These are phyloP conservation scores for Lathamus discolor DNA, from an alignment of 2,113 vertebrate genomes.

Conservation along the genomic window DNA sequence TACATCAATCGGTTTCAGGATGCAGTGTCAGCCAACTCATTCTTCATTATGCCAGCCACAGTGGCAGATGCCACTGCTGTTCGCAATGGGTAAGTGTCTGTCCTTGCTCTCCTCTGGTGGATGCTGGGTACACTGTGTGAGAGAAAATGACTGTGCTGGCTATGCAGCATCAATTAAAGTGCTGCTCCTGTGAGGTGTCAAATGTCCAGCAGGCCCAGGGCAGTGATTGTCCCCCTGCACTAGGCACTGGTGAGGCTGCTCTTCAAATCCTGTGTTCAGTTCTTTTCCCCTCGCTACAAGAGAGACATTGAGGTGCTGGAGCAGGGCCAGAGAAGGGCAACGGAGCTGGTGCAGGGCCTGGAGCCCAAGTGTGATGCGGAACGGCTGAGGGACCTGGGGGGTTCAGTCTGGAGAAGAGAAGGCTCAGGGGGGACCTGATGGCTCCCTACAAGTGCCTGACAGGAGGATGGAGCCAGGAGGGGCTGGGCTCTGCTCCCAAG, in stretches of 20 bases:
- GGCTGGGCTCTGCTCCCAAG: no score
- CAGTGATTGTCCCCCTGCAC: not conserved
- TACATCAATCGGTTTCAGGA: constrained; percentile 99
- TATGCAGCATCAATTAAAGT: not conserved
- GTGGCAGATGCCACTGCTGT: constrained; percentile 98
- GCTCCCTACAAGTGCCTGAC: no score
- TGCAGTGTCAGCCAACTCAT: constrained; percentile 95
- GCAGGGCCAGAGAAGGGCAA: no score
- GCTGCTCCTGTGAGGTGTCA: not conserved
- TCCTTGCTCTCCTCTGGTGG: accelerated
- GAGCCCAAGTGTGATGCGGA: no score
- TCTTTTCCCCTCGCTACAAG: not conserved
- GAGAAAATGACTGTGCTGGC: not conserved
- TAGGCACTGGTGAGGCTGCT: not conserved
- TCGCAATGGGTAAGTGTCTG: constrained; percentile 87
- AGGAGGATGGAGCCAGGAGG: no score
- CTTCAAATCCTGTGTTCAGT: not conserved
- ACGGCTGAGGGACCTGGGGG: no score
- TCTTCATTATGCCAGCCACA: constrained; percentile 98
- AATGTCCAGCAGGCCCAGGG: not conserved
- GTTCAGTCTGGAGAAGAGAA: no score
- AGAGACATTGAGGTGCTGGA: no score
- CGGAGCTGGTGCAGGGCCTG: no score
- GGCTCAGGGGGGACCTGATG: no score
- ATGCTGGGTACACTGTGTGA: not conserved